Percentiles rank a stretch among this genome's conserved stretches.
Evolutionary conservation across 2,888 invertebrate species (phyloP).

Genomic region (Drosophila demipolita): DNA sequence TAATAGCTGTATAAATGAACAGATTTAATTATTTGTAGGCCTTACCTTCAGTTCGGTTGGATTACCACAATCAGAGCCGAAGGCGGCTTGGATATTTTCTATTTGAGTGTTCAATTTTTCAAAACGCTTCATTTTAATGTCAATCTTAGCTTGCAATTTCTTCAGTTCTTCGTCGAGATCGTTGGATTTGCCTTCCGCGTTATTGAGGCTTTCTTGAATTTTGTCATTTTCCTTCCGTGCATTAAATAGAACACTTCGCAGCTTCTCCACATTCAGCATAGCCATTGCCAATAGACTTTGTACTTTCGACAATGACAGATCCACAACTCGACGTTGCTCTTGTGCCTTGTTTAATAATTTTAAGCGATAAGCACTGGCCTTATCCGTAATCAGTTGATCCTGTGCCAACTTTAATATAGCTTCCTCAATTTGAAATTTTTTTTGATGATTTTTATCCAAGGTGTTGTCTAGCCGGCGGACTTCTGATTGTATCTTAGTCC

Average conservation of each 20-base stretch:
- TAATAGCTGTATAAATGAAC: conserved; percentile 85
- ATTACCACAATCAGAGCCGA: conserved; percentile 87
- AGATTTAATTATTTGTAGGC: conserved; percentile 87
- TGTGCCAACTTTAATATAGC: conserved; percentile 88
- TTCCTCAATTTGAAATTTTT: conserved; percentile 88
- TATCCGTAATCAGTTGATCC: conserved; percentile 89
- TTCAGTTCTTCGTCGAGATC: conserved; percentile 85
- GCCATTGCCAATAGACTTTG: conserved; percentile 87
- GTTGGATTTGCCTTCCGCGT: conserved; percentile 85
- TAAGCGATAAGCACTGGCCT: conserved; percentile 87
- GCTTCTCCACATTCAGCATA: conserved; percentile 85
- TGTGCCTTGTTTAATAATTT: conserved; percentile 85
- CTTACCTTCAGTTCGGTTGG: conserved; percentile 65
- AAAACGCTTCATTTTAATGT: conserved; percentile 86
- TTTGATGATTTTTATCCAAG: conserved; percentile 86
- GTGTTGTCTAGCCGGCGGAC: conserved; percentile 83
- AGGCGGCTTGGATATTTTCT: conserved; percentile 69
- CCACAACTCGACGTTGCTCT: conserved; percentile 85
- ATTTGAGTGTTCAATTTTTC: conserved; percentile 86
- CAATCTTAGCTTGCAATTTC: conserved; percentile 84
- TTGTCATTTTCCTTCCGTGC: conserved; percentile 71
- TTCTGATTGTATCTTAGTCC: conserved; percentile 78
- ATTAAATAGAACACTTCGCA: conserved; percentile 68
- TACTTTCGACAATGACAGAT: conserved; percentile 83
- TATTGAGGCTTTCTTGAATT: conserved; percentile 77